These are phyloP conservation scores for Petaurus breviceps DNA, from an alignment of 2,113 vertebrate species.

Conservation along the genomic window DNA sequence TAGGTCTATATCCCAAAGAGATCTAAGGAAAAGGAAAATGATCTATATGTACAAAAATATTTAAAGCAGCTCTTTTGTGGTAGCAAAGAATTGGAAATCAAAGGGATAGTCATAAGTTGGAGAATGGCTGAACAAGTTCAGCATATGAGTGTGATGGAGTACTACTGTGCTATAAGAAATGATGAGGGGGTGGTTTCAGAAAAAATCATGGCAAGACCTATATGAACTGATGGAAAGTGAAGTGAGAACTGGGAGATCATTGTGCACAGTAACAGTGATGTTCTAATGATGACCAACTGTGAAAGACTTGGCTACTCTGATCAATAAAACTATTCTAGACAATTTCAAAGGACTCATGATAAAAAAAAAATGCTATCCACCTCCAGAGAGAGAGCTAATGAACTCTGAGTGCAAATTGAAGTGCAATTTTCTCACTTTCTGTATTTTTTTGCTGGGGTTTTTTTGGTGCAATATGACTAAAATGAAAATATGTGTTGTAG, in stretches of 20 bases:
- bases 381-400: background rate
- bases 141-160: background rate
- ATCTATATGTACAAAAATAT: background rate
- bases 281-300: background rate
- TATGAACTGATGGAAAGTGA: background rate
- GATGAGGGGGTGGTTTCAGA: background rate
- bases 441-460: background rate
- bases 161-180: background rate
- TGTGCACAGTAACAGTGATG: background rate
- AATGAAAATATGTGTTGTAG: background rate
- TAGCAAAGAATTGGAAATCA: background rate
- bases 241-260: background rate
- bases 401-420: background rate
- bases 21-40: background rate
- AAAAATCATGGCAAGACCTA: background rate
- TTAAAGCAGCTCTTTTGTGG: background rate
- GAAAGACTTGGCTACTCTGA: background rate
- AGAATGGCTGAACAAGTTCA: background rate
- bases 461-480: background rate
- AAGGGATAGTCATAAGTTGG: background rate
- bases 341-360: background rate
- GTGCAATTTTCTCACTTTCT: background rate
- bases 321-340: background rate
- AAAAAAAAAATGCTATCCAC: background rate
- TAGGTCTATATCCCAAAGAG: background rate